Evolutionary conservation across 37 sponge, comb jelly and placozoan species (phyloP), one percentile per base, ranked within the genome.

Genomic region (Cliona cf. orientalis): DNA sequence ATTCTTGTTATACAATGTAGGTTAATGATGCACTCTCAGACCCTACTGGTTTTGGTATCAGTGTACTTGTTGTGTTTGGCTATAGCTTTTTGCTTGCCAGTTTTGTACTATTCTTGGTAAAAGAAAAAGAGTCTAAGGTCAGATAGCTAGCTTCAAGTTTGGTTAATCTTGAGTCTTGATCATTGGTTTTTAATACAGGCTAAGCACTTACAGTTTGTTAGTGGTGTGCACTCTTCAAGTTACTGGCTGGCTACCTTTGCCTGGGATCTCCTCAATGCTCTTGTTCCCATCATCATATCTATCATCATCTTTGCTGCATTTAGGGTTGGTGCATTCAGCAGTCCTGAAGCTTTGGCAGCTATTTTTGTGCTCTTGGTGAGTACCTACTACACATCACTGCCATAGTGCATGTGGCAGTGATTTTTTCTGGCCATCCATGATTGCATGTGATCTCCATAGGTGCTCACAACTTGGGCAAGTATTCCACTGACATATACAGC

Each of bases 131-230:
- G 22, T 82, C 92, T 26, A 97, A 97, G 69, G 95, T 95, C 37
- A 21, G 64, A 22, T n/a, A n/a, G n/a, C n/a, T n/a, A n/a, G n/a
- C n/a, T n/a, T n/a, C n/a, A n/a, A n/a, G n/a, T n/a, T n/a, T n/a
- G n/a, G n/a, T n/a, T n/a, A n/a, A n/a, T n/a, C n/a, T n/a, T n/a
- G n/a, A n/a, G n/a, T n/a, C n/a, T n/a, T n/a, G n/a, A n/a, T n/a
- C n/a, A n/a, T n/a, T n/a, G n/a, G n/a, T n/a, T n/a, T n/a, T 41
- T 7, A 25, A 46, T 56, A 5, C 86, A 96, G 91, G 87, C 94
- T 26, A 98, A 96, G 79, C 99, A 98, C 69, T 73, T 98, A 1
- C 99, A 98, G 86, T 91, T 94, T 84, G 92, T 96, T 17, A 91
- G 95, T 74, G 97, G 97, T 42, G 95, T 98, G 25, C 70, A 87